Conservation (phyloP, 2,888 invertebrate genomes). For the Lycia hirtaria region DNA sequence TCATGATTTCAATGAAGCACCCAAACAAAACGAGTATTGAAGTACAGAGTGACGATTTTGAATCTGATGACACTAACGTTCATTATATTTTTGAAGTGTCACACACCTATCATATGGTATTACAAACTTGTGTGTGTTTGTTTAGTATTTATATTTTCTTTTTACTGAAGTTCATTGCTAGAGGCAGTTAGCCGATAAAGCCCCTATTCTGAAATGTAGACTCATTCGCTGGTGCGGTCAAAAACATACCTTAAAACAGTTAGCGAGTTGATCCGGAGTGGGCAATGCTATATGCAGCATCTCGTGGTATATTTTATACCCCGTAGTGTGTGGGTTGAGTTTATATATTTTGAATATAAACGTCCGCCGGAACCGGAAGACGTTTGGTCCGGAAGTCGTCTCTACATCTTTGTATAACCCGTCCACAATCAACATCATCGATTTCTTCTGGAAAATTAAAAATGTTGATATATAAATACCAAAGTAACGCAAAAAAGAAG, state of each 20-base stretch:
- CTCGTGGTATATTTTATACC: conserved; percentile 61
- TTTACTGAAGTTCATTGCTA: too few species aligned
- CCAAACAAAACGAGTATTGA: too few species aligned
- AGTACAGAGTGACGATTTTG: too few species aligned
- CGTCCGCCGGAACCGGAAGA: conserved; percentile 65
- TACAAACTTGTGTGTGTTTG: too few species aligned
- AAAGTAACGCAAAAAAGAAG: neutral
- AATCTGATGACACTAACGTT: too few species aligned
- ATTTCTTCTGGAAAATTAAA: conserved; percentile 19
- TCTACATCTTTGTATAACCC: conserved; percentile 64
- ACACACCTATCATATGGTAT: too few species aligned
- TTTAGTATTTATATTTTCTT: too few species aligned
- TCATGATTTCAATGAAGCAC: too few species aligned
- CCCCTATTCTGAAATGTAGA: too few species aligned
- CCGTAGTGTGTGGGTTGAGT: conserved; percentile 37
- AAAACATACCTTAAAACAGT: conserved; percentile 63
- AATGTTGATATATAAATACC: neutral
- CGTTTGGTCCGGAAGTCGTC: conserved; percentile 25
- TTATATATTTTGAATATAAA: conserved; percentile 56
- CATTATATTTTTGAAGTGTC: too few species aligned
- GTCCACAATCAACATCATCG: conserved; percentile 59
- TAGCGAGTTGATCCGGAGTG: conserved; percentile 49
- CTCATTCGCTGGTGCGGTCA: too few species aligned
- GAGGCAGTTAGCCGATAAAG: too few species aligned
- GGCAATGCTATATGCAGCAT: conserved; percentile 58